These are phyloP conservation scores for Neostethus bicornis DNA, from an alignment of 2,797 vertebrate genomes.

Conservation along the genomic window DNA sequence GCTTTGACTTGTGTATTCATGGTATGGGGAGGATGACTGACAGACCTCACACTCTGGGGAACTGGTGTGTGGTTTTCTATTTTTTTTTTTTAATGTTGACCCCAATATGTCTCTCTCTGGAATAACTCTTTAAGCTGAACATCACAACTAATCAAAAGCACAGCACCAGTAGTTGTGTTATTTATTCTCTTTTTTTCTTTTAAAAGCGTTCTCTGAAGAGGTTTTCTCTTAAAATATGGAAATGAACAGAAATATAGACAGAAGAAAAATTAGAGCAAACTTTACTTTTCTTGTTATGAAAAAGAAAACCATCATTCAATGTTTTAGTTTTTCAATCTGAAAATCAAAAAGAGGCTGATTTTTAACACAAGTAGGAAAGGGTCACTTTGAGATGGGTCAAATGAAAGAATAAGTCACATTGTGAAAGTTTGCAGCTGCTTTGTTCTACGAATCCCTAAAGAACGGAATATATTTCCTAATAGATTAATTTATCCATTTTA, in stretches of 20 bases:
- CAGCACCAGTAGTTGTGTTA: slow-evolving; percentile 3
- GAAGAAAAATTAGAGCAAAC: not conserved
- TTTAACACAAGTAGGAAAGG: slow-evolving; percentile 52
- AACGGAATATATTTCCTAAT: no score
- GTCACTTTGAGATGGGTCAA: no score
- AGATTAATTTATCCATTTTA: no score
- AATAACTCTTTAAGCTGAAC: not conserved
- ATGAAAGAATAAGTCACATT: no score
- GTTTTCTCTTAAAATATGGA: slow-evolving; percentile 18
- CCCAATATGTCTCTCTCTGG: slow-evolving; percentile 1
- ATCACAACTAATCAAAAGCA: slow-evolving; percentile 2
- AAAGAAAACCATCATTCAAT: slow-evolving; percentile 6
- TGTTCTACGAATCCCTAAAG: no score
- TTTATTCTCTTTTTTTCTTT: slow-evolving; percentile 3
- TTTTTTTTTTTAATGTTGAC: not conserved
- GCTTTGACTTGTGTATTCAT: not conserved
- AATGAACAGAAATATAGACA: slow-evolving; percentile 7
- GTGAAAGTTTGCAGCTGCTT: no score
- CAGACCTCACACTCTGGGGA: not conserved
- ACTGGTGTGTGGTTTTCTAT: not conserved
- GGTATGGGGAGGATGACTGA: not conserved
- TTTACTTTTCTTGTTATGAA: not conserved
- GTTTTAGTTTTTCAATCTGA: slow-evolving; percentile 30
- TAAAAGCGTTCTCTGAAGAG: slow-evolving; percentile 3
- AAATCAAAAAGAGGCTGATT: slow-evolving; percentile 16